phyloP scores from a whole-genome alignment of 2,888 invertebrate species.

The Oasisia sp. region DNA sequence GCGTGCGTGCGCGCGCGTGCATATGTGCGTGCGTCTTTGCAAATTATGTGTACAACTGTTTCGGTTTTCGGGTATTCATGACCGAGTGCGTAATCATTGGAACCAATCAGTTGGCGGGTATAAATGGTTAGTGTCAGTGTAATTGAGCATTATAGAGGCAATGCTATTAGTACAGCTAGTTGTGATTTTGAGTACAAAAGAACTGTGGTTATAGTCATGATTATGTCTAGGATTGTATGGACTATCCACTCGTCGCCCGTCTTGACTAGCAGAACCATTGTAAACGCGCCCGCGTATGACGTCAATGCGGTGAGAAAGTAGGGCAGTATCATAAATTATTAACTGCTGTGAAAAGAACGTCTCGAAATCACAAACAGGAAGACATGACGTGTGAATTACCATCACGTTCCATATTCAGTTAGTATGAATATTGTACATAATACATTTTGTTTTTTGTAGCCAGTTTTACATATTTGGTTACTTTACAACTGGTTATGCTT shows the following conservation, averaged over 20 bases:
- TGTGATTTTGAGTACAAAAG: too few relatives aligned
- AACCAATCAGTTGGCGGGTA: too few relatives aligned
- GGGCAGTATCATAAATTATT: background rate
- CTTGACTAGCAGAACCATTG: too few relatives aligned
- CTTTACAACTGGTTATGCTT: background rate
- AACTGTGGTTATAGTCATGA: too few relatives aligned
- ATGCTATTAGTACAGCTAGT: too few relatives aligned
- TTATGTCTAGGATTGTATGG: too few relatives aligned
- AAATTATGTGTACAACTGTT: background rate
- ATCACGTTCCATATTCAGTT: background rate
- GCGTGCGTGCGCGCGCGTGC: background rate
- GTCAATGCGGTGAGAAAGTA: background rate
- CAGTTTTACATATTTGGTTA: background rate
- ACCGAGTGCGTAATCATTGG: too few relatives aligned
- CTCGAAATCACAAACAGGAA: background rate
- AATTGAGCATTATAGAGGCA: too few relatives aligned
- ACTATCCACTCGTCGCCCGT: too few relatives aligned
- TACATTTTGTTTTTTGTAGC: background rate
- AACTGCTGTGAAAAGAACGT: background rate
- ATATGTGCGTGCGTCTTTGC: background rate
- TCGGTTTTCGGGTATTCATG: background rate
- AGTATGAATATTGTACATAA: background rate
- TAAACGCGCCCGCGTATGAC: background rate
- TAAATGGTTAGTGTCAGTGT: too few relatives aligned
- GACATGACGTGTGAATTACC: background rate